A percentile compares a stretch with the other conserved stretches of the same genome.
Evolutionary conservation across 1,140 invertebrate species (phyloP).

Genomic region (Hetaerina americana): DNA sequence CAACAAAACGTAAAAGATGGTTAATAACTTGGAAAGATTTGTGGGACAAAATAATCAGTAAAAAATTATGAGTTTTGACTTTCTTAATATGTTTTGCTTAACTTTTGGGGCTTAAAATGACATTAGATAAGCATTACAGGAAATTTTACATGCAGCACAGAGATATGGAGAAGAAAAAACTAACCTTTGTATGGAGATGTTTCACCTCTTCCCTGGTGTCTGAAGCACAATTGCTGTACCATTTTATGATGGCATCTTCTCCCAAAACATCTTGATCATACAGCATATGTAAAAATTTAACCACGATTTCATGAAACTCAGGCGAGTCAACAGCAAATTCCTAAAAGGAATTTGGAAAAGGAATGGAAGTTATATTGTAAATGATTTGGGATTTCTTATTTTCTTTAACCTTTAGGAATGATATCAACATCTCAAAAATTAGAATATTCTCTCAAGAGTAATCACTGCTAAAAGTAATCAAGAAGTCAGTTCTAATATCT

Average conservation of each 20-base stretch:
- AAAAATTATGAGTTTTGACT: no score
- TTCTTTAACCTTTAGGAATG: no score
- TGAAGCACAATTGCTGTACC: conserved; percentile 46
- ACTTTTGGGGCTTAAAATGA: no score
- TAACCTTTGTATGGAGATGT: conserved; percentile 20
- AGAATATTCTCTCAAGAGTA: not conserved
- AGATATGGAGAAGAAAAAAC: not conserved
- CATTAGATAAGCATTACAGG: no score
- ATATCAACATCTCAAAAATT: no score
- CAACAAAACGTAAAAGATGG: not conserved
- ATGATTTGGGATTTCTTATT: no score
- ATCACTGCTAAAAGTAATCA: not conserved
- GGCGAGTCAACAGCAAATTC: not conserved
- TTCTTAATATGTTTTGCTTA: no score
- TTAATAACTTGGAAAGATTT: not conserved
- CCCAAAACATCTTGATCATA: conserved; percentile 69
- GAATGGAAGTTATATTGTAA: no score
- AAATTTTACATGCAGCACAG: not conserved
- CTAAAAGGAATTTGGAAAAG: not conserved
- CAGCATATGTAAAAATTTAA: conserved; percentile 54
- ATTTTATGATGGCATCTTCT: conserved; percentile 65
- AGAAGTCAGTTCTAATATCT: no score
- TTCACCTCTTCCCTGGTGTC: not conserved
- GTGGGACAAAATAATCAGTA: not conserved
- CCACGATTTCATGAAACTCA: conserved; percentile 18